Base-by-base conservation (phyloP, 2,888 invertebrate species). In the Cataglyphis altisquamis region DNA sequence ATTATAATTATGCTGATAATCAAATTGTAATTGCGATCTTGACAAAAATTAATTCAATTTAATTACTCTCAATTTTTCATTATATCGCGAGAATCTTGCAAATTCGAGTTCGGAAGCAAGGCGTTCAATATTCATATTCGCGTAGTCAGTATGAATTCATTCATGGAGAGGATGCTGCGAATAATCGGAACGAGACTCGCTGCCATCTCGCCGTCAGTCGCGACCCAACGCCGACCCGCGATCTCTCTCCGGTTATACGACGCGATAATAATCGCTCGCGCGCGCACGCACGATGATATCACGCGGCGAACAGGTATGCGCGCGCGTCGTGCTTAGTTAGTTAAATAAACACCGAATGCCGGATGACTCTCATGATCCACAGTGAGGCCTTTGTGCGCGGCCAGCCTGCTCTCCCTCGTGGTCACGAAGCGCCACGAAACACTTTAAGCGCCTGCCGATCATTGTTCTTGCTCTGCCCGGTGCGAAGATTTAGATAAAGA, bases 341-440 rank as follows among this genome's bases (percentile, higher is more conserved):
- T 93, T 93, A 93, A 93, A 93, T 93, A 93, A 93, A 93, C 92
- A 92, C 80, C 85, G 87, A 74, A 87, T 77, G 83, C 82, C 84
- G 75, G 60, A 78, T 70, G 60, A 75, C 63, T 67, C 68, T 80
- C 45, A 81, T 25, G 52, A 60, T 60, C 83, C 80, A 91, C 90
- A 91, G 87, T 84, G 87, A 80, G 55, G 45, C 90, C 90, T 90
- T 92, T 92, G 92, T 92, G 75, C 83, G 60, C 83, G 63, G 73
- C 32, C 89, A 82, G 73, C 39, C 60, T 70, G 48, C 39, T 36
- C 72, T 60, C 36, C 63, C 70, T 52, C 48, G 29, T 63, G 57
- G 75, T 21, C 63, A 73, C 36, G 45, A 73, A 84, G 80, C 87
- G 82, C 72, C 83, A 82, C 64, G 83, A 89, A 89, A 87, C 87